Evolutionary conservation across 2,797 vertebrate genomes (phyloP).

Genomic region (Sternarchorhynchus goeldii): DNA sequence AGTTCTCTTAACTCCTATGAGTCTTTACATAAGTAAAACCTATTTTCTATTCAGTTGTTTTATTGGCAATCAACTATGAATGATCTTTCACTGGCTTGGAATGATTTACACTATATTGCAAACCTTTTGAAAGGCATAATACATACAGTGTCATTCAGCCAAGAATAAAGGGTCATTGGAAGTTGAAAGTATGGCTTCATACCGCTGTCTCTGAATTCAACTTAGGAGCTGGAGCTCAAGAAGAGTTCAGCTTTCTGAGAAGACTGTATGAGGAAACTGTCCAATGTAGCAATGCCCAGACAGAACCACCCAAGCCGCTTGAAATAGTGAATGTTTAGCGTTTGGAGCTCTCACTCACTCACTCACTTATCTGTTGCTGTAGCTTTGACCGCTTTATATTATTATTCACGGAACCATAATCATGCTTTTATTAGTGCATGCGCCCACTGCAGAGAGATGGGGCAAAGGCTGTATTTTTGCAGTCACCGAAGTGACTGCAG

Average conservation of each 20-base stretch:
- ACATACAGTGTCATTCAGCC: slow-evolving; percentile 2
- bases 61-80: too few species aligned
- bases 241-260: slow-evolving; percentile 55
- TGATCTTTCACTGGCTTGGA: too few species aligned
- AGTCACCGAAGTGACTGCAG: slow-evolving; percentile 57
- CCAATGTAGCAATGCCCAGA: slow-evolving; percentile 40
- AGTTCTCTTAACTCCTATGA: too few species aligned
- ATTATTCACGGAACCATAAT: slow-evolving; percentile 45
- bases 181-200: slow-evolving; percentile 52
- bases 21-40: too few species aligned
- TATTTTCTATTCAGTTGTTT: too few species aligned
- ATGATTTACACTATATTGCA: too few species aligned
- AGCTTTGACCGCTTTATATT: slow-evolving; percentile 41
- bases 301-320: slow-evolving; percentile 31
- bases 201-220: slow-evolving; percentile 63
- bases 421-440: slow-evolving; percentile 49
- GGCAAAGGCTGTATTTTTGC: slow-evolving; percentile 59
- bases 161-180: slow-evolving; percentile 24
- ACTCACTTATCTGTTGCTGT: slow-evolving; percentile 43
- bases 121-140: slow-evolving; percentile 20
- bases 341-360: slow-evolving; percentile 7
- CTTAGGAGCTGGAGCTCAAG: slow-evolving; percentile 44
- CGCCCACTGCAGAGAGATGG: slow-evolving; percentile 55
- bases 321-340: slow-evolving; percentile 55
- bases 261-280: slow-evolving; percentile 47